Evolutionary conservation across 2,797 vertebrate species (phyloP).

Genomic region (Dendrocincla tyrannina): DNA sequence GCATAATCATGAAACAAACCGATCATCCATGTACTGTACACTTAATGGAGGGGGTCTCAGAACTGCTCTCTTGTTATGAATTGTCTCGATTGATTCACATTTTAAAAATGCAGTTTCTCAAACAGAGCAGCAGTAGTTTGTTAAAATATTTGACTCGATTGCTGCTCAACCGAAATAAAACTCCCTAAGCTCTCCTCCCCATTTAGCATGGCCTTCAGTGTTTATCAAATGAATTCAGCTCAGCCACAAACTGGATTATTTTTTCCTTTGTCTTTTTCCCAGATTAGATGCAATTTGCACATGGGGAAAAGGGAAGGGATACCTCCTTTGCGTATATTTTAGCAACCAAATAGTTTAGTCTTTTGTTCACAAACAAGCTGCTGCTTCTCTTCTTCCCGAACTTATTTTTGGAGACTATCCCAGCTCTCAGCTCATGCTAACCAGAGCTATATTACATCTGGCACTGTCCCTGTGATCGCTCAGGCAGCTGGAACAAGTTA

Average conservation of each 20-base stretch:
- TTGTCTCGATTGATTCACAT: constrained; percentile 1
- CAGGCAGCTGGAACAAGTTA: constrained; percentile 66
- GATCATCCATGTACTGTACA: background rate
- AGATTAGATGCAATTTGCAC: constrained; percentile 46
- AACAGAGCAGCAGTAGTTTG: constrained; percentile 50
- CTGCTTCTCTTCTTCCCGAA: constrained; percentile 50
- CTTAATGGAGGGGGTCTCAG: background rate
- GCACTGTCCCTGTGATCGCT: constrained; percentile 48
- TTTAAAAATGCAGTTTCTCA: constrained; percentile 50
- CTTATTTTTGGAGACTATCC: constrained; percentile 58
- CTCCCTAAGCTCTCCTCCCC: constrained; percentile 24
- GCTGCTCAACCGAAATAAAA: constrained; percentile 13
- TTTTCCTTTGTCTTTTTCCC: constrained; percentile 21
- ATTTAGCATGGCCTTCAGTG: constrained; percentile 43
- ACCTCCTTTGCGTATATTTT: constrained; percentile 51
- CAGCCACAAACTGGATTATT: constrained; percentile 3
- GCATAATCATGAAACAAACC: accelerated
- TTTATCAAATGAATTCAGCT: constrained; percentile 48
- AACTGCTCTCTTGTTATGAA: background rate
- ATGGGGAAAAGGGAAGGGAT: background rate
- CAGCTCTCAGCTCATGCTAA: constrained; percentile 46
- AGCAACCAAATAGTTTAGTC: constrained; percentile 67
- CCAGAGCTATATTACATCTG: constrained; percentile 65
- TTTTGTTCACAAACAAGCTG: constrained; percentile 67
- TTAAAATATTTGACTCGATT: constrained; percentile 38